Evolutionary conservation across 2,888 invertebrate genomes (phyloP), one percentile per base, ranked within the genome.

Genomic region (Himalopsyche kuldschensis): DNA sequence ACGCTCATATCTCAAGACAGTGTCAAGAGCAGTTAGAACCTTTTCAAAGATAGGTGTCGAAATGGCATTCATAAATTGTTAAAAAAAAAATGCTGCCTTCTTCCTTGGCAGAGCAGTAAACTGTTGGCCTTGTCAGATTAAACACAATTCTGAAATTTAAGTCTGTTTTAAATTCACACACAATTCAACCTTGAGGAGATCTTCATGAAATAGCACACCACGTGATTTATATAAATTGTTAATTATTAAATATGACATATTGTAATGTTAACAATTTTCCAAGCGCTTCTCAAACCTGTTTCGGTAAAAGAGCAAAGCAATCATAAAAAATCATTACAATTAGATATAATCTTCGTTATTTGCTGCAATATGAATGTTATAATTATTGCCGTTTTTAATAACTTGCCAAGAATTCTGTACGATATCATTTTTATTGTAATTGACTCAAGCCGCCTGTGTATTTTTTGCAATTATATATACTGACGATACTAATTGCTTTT

Each of bases 391-490:
- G 32, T 82, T 84, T 84, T 84, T 84, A 82, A 82, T 84, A 82
- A 84, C 80, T 24, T 35, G 75, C 47, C 47, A 75, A 41, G 80
- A 86, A 78, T 85, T 35, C 80, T 75, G 75, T 85, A 46, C 69
- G 79, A 78, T 82, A 84, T 85, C 81, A 82, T 83, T 78, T 55
- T 84, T 84, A 84, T 78, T 75, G 84, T 82, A 84, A 85, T 82
- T 84, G 85, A 83, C 82, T 83, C 79, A 31, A 63, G 15, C 4
- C 41, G 78, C 77, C 63, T 63, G 55, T 20, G 3, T 55, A 77
- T 76, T 79, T 82, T 82, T 55, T 63, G 55, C 55, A 55, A 55
- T 55, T 55, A 55, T 55, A 55, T 20, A 20, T 55, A 41, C 77
- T 63, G 69, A 30, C 81, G 78, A 48, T 78, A 78, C 75, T 30